Evolutionary conservation across 2,888 invertebrate species (phyloP), one percentile per base, ranked within the genome.

Genomic region (Drosophila seclusa): DNA sequence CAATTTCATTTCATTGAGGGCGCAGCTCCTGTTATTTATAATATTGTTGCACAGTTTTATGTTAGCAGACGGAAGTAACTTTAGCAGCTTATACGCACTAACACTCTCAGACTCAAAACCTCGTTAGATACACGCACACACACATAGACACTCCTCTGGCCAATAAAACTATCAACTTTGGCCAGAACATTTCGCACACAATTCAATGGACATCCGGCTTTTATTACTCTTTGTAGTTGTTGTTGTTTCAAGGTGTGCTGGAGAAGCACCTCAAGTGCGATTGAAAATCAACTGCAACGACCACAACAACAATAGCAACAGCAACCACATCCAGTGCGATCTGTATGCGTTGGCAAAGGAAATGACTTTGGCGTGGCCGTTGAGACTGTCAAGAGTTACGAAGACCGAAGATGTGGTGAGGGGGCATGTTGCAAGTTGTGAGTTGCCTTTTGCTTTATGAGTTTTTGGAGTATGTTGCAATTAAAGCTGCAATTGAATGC

Each of bases 241-340:
- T 62, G 54, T 49, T 62, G 57, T 64, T 55, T 31, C 66, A 84
- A 82, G 78, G 82, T 82, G 87, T 82, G 87, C 71, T 58, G 66
- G 61, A 70, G 90, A 89, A 87, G 86, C 88, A 71, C 89, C 70
- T 73, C 77, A 85, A 87, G 89, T 87, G 88, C 86, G 72, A 81
- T 88, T 83, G 68, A 75, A 83, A 87, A 76, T 53, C 73, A 62
- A 55, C 78, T 65, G 59, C 68, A 79, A 73, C 60, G 8, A 18
- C 38, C 18, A 38, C 18, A 38, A 31, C 18, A 45, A 21, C 42
- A 42, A 42, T 4, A 13, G 24, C 54, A 54, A 27, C 11, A 38
- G 55, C 34, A 80, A 61, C 34, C 34, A 67, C 54, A 45, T 42
- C 24, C 45, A 68, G 29, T 31, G n/a, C 36, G 68, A 68, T 61